Percentiles rank a stretch among this genome's conserved stretches.
Evolutionary conservation across 2,797 vertebrate species (phyloP).

Genomic region (Neomorphus geoffroyi): DNA sequence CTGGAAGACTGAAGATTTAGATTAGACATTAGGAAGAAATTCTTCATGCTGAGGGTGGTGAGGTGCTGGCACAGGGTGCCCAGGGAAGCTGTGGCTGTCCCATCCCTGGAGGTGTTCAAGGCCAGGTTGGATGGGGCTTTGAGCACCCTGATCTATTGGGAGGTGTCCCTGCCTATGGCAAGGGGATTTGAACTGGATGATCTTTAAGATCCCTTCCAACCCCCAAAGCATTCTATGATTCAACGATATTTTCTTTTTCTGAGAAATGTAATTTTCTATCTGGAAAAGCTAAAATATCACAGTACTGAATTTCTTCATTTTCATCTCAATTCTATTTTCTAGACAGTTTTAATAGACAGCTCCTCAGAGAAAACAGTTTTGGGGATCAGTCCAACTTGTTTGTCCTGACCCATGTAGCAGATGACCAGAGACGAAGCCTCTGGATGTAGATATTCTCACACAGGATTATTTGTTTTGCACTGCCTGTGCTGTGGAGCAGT

Average conservation of each 20-base stretch:
- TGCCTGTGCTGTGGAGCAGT: neutral
- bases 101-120: no score
- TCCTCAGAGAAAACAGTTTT: neutral
- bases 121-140: no score
- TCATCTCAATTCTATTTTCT: neutral
- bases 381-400: neutral
- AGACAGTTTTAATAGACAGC: neutral
- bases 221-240: no score
- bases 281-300: neutral
- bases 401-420: neutral
- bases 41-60: no score
- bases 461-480: neutral
- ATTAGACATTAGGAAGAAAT: no score
- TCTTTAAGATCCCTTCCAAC: no score
- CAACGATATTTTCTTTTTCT: neutral
- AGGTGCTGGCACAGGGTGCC: no score
- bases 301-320: accelerated
- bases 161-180: no score
- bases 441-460: neutral
- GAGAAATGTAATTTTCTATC: neutral
- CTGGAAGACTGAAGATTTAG: no score
- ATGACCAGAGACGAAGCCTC: neutral
- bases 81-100: no score
- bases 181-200: no score
- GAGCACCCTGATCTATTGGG: no score